Evolutionary conservation across 2,797 vertebrate species (phyloP).

Genomic region (Gymnothorax javanicus): DNA sequence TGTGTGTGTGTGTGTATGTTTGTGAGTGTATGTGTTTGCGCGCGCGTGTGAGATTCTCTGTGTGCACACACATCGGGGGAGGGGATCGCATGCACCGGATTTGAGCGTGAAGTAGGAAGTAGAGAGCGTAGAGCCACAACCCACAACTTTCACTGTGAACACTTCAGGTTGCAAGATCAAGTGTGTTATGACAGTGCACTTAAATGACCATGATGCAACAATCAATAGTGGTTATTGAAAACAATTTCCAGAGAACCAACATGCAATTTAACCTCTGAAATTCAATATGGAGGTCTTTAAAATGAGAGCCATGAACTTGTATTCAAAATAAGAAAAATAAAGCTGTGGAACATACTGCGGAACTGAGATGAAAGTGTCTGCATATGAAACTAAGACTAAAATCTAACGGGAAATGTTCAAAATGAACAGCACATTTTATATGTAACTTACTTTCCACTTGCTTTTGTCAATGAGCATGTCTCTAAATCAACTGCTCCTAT

Average conservation of each 20-base stretch:
- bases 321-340: background rate
- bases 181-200: too few relatives aligned
- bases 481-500: too few relatives aligned
- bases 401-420: background rate
- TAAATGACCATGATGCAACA: too few relatives aligned
- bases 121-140: background rate
- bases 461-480: too few relatives aligned
- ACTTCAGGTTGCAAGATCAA: too few relatives aligned
- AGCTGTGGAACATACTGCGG: background rate
- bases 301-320: background rate
- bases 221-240: too few relatives aligned
- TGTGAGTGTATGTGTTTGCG: background rate
- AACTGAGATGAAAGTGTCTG: background rate
- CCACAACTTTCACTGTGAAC: background rate
- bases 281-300: background rate
- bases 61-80: too few relatives aligned
- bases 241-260: too few relatives aligned
- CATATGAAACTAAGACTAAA: background rate
- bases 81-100: background rate
- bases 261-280: background rate
- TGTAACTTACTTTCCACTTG: too few relatives aligned
- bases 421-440: background rate
- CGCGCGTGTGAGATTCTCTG: too few relatives aligned
- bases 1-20: too few relatives aligned
- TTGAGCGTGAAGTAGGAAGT: conserved; percentile 16